phyloP scores from a whole-genome alignment of 2,113 vertebrate species.

The Cygnus atratus region DNA sequence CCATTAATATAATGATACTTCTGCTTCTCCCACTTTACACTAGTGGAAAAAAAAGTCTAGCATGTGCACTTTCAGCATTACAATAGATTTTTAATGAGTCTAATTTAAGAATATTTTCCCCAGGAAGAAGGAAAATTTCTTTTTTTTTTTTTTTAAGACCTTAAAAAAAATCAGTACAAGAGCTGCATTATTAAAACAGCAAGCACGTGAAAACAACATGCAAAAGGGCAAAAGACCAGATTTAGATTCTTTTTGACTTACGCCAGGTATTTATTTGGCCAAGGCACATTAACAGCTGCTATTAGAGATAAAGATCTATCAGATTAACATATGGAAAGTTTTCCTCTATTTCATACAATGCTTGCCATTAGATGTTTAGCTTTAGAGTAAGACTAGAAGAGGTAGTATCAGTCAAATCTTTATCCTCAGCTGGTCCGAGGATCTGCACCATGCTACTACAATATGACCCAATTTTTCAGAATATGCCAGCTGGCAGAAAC shows the following conservation, averaged over 20 bases:
- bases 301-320: not conserved
- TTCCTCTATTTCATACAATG: not conserved
- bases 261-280: not conserved
- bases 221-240: not conserved
- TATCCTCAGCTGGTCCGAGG: not conserved
- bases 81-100: slow-evolving; percentile 1
- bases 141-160: too few species aligned
- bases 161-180: not conserved
- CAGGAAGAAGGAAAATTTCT: not conserved
- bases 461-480: not conserved
- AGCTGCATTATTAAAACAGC: not conserved
- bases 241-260: not conserved
- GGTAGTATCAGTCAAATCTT: not conserved
- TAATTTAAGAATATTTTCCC: not conserved
- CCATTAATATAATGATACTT: not conserved
- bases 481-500: not conserved
- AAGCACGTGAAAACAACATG: not conserved
- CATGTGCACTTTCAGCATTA: not conserved
- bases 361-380: not conserved
- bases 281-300: not conserved
- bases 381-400: not conserved
- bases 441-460: not conserved
- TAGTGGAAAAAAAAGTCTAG: not conserved
- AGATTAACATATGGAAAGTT: not conserved
- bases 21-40: not conserved